Evolutionary conservation across 2,113 vertebrate genomes (phyloP), one percentile per base, ranked within the genome.

Genomic region (Cariama cristata): DNA sequence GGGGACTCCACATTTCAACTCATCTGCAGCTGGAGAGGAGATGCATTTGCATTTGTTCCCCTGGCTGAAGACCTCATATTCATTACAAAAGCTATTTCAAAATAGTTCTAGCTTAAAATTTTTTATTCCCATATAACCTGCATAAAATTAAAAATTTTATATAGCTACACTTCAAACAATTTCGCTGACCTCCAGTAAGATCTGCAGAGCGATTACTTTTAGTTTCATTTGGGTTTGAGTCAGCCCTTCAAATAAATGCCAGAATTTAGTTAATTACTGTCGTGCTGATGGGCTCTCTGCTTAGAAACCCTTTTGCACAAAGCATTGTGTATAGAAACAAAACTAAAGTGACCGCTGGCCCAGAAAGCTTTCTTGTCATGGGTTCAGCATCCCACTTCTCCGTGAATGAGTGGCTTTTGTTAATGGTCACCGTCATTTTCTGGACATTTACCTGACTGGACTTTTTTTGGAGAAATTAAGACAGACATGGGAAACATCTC

Each of bases 1-100:
- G 95, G 89, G 80, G 73, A 86, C 73, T 92, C 86, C 88, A 92
- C 94, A 96, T 96, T 97, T 97, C 88, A 97, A 66, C 52, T 74
- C 60, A 49, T 72, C 60, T 52, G 49, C 82, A 95, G 84, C 60
- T 87, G 52, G 38, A 77, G 72, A 92, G 56, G 74, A 90, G 86
- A 30, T 35, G 32, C 40, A 95, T 95, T 94, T 97, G 72, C 88
- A 95, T 93, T 80, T 77, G 58, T 50, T 97, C 60, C 33, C 44
- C 40, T 79, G 50, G 71, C 56, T 84, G 68, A 80, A 93, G 76
- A 68, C 38, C 75, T 56, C 50, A 44, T 47, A 90, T 32, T 94
- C 50, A 49, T 86, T 90, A 88, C 58, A 88, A 83, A 86, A 76
- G 63, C 86, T 66, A 69, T 89, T 95, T 94, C 64, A 79, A 84